Percentiles rank a stretch among this genome's conserved stretches.
Evolutionary conservation across 2,797 vertebrate genomes (phyloP).

Genomic region (Tauraco hartlaubi): DNA sequence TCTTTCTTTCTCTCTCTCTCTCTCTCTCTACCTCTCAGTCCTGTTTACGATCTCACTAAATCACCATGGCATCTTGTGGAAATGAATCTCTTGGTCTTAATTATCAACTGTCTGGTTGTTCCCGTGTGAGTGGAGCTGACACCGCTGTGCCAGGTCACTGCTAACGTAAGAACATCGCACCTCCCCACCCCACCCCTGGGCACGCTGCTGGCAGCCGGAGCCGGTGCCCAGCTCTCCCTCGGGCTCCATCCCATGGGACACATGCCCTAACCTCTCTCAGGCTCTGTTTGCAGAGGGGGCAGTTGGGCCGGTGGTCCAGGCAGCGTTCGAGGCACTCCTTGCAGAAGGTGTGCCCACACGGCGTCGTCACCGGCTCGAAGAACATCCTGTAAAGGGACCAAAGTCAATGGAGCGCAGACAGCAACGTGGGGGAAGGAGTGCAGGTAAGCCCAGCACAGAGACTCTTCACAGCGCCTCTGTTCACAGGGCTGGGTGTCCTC

Average conservation of each 20-base stretch:
- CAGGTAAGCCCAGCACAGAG: neutral
- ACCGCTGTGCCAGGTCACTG: accelerated
- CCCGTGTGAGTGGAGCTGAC: neutral
- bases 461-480: neutral
- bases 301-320: conserved; percentile 91
- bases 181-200: neutral
- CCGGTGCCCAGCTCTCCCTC: neutral
- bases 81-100: conserved; percentile 49
- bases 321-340: conserved; percentile 92
- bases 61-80: conserved; percentile 24
- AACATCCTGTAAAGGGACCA: conserved; percentile 83
- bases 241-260: accelerated
- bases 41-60: conserved; percentile 48
- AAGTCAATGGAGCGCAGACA: neutral
- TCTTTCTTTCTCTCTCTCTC: neutral
- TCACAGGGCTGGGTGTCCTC: neutral
- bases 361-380: conserved; percentile 90
- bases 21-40: neutral
- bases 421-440: neutral
- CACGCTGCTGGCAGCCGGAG: neutral
- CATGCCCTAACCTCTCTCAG: conserved; percentile 85
- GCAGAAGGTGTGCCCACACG: conserved; percentile 94
- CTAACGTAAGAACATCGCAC: neutral
- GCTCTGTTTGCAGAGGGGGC: conserved; percentile 93
- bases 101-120: conserved; percentile 31